Percentiles rank a stretch among this genome's conserved stretches.
phyloP scores from a whole-genome alignment of 2,113 vertebrate species.

The Columba livia region DNA sequence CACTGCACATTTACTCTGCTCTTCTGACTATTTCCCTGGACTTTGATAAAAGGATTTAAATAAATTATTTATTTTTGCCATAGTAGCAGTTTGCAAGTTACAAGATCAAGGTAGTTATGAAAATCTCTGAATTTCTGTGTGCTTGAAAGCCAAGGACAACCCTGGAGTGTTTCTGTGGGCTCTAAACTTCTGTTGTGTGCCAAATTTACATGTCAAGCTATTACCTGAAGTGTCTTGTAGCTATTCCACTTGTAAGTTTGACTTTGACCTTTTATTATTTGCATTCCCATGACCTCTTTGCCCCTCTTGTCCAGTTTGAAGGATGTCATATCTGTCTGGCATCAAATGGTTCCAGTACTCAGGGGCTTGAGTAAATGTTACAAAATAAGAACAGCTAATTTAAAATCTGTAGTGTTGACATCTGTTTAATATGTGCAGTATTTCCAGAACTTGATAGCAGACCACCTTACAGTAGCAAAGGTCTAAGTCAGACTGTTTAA shows the following conservation, averaged over 20 bases:
- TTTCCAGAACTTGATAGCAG: constrained; percentile 46
- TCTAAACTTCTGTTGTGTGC: background rate
- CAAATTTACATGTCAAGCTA: background rate
- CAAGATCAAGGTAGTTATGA: background rate
- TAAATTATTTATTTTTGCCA: background rate
- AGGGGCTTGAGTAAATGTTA: constrained; percentile 41
- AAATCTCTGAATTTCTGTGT: background rate
- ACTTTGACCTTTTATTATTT: background rate
- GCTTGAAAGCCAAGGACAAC: background rate
- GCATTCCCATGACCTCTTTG: background rate
- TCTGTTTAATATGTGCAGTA: constrained; percentile 63
- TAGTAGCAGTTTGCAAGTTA: background rate
- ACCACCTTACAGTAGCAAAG: constrained; percentile 37
- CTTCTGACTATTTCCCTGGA: background rate
- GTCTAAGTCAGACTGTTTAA: constrained; percentile 61
- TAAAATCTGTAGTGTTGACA: constrained; percentile 58
- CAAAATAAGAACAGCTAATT: constrained; percentile 55
- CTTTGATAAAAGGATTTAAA: background rate
- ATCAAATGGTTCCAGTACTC: background rate
- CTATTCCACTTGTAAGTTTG: background rate
- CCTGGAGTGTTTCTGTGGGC: background rate
- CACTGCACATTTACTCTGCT: background rate
- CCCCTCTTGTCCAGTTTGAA: constrained; percentile 20
- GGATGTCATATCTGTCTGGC: background rate
- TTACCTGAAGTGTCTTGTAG: background rate